Conservation (phyloP, 1,140 invertebrate species). For the Zaprionus lachaisei region DNA sequence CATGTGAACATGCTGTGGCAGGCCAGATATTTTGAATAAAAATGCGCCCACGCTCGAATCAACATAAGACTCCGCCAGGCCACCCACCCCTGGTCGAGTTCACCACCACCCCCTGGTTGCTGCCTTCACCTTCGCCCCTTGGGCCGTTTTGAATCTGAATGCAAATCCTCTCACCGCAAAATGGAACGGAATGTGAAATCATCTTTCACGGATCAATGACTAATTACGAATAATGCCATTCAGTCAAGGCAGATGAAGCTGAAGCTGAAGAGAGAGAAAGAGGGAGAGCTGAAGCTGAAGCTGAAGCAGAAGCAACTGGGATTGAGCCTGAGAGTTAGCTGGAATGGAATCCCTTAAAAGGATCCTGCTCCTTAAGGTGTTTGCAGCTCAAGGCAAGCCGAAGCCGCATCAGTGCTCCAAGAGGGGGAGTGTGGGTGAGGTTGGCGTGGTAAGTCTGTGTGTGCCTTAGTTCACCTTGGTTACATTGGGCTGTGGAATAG, state of each 20-base stretch:
- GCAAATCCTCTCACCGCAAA: slow-evolving; percentile 76
- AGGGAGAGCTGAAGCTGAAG: background rate
- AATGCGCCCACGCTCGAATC: slow-evolving; percentile 70
- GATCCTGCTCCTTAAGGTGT: slow-evolving; percentile 56
- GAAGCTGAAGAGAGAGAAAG: background rate
- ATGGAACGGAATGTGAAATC: slow-evolving; percentile 71
- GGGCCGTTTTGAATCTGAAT: slow-evolving; percentile 38
- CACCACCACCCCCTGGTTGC: too few species aligned
- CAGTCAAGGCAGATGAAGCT: slow-evolving; percentile 35
- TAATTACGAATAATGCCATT: slow-evolving; percentile 81
- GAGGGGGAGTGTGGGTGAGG: background rate
- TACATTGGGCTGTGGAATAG: background rate
- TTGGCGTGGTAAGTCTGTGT: background rate
- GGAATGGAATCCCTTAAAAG: slow-evolving; percentile 37
- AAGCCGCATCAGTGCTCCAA: slow-evolving; percentile 23
- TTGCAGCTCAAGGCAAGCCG: slow-evolving; percentile 30
- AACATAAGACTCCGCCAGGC: slow-evolving; percentile 62
- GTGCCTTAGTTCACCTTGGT: background rate
- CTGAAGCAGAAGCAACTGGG: background rate
- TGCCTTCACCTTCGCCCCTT: slow-evolving; percentile 10
- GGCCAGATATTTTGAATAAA: slow-evolving; percentile 46
- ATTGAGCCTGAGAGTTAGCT: background rate
- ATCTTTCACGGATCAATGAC: slow-evolving; percentile 82
- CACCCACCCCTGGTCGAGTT: background rate
- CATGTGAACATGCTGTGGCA: background rate